Percentiles rank a stretch among this genome's conserved stretches.
phyloP scores from a whole-genome alignment of 2,113 vertebrate genomes.

The Perca flavescens region DNA sequence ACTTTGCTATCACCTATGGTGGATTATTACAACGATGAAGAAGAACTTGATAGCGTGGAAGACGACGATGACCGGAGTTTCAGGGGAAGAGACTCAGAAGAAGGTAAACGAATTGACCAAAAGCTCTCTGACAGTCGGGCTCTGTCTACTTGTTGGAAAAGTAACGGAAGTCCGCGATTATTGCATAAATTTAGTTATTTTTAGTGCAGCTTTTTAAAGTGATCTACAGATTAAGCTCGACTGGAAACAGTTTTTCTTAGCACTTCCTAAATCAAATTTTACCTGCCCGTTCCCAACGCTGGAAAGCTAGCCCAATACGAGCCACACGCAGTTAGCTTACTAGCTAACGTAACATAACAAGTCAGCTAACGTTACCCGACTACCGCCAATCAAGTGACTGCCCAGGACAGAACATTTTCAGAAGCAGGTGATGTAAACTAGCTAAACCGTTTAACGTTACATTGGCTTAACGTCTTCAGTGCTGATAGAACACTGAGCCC shows the following conservation, averaged over 20 bases:
- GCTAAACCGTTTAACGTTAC: too few species aligned
- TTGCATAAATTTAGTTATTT: neutral
- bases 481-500: neutral
- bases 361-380: neutral
- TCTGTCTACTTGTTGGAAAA: constrained; percentile 65
- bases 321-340: constrained; percentile 32
- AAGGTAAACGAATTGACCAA: constrained; percentile 81
- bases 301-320: neutral
- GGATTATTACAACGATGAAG: constrained; percentile 95
- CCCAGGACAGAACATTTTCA: neutral
- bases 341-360: constrained; percentile 13
- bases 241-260: neutral
- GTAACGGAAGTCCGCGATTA: constrained; percentile 45
- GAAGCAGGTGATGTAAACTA: neutral
- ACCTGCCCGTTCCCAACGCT: neutral
- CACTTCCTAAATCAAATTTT: neutral
- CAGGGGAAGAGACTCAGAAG: constrained; percentile 94
- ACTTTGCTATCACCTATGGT: constrained; percentile 89
- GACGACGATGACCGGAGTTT: constrained; percentile 96
- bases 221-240: accelerated
- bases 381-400: too few species aligned
- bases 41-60: constrained; percentile 94
- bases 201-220: neutral
- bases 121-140: constrained; percentile 28
- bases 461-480: accelerated